Percentiles rank a stretch among this genome's conserved stretches.
Evolutionary conservation across 2,888 invertebrate genomes (phyloP).

Genomic region (Athalia circularis): DNA sequence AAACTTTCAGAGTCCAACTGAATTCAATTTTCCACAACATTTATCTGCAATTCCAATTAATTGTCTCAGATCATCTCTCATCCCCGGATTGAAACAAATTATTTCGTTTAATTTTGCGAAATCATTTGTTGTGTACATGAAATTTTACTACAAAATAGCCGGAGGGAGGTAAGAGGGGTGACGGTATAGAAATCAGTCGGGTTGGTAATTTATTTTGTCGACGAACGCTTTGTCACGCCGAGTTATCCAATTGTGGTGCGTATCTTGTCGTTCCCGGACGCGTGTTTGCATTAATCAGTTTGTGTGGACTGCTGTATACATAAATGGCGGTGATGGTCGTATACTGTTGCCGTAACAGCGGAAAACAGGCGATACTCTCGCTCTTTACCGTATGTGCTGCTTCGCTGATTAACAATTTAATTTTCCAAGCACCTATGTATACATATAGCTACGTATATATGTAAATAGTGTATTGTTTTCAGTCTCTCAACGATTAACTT

Average conservation of each 20-base stretch:
- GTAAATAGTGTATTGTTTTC: neutral
- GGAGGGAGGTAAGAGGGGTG: neutral
- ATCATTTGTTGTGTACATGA: too few species aligned
- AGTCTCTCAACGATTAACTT: neutral
- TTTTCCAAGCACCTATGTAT: neutral
- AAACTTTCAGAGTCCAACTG: neutral
- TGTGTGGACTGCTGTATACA: neutral
- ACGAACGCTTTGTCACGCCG: constrained; percentile 41
- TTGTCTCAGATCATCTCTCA: too few species aligned
- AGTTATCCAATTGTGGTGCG: constrained; percentile 39
- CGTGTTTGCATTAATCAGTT: constrained; percentile 42
- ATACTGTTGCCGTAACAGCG: neutral
- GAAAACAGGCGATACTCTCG: constrained; percentile 7
- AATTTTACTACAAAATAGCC: too few species aligned
- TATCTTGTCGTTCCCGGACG: constrained; percentile 32
- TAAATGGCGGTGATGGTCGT: too few species aligned
- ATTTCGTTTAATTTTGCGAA: too few species aligned
- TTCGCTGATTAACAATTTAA: constrained; percentile 39
- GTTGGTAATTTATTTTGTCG: constrained; percentile 36
- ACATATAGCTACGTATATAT: neutral
- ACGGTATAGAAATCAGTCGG: neutral
- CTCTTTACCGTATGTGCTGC: constrained; percentile 5
- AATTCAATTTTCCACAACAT: too few species aligned
- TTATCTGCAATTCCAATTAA: too few species aligned
- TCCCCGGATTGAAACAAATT: too few species aligned